Evolutionary conservation across 1,140 invertebrate species (phyloP).

Genomic region (Euwallacea fornicatus): DNA sequence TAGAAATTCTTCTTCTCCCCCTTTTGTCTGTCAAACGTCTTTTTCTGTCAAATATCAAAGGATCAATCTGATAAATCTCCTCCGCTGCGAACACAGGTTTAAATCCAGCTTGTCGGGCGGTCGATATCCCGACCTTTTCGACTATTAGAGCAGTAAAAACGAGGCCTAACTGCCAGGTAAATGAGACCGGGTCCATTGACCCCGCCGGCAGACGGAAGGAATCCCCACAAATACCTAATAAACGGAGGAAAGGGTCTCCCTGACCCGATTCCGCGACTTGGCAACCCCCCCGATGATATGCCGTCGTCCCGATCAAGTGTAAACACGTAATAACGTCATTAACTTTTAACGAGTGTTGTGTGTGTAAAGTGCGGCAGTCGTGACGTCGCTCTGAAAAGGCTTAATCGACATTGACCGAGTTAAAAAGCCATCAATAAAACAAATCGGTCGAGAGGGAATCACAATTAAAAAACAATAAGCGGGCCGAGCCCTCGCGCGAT

Average conservation of each 20-base stretch:
- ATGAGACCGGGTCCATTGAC: slow-evolving; percentile 6
- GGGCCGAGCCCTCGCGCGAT: not conserved
- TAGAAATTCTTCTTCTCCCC: too few species aligned
- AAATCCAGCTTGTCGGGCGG: not conserved
- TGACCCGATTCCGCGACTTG: slow-evolving; percentile 14
- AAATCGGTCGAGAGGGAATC: slow-evolving; percentile 20
- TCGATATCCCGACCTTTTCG: slow-evolving; percentile 3
- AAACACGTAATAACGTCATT: slow-evolving; percentile 21
- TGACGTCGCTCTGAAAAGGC: slow-evolving; percentile 15
- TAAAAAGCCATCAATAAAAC: slow-evolving; percentile 20
- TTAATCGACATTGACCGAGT: slow-evolving; percentile 25
- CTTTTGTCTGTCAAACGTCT: too few species aligned
- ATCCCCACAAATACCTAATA: slow-evolving; percentile 6
- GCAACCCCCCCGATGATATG: slow-evolving; percentile 3
- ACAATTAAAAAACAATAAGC: slow-evolving; percentile 22
- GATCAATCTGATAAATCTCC: not conserved
- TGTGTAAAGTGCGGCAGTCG: not conserved
- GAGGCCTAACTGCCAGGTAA: not conserved
- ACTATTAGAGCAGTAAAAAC: slow-evolving; percentile 4
- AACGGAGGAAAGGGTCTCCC: slow-evolving; percentile 16
- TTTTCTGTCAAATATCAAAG: too few species aligned
- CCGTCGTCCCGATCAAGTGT: slow-evolving; percentile 5
- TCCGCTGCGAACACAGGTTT: not conserved
- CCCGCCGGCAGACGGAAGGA: not conserved
- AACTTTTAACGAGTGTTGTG: slow-evolving; percentile 18